Percentiles rank a stretch among this genome's conserved stretches.
These are phyloP conservation scores for Physeter macrocephalus DNA, from an alignment of 2,113 vertebrate genomes.

Conservation along the genomic window DNA sequence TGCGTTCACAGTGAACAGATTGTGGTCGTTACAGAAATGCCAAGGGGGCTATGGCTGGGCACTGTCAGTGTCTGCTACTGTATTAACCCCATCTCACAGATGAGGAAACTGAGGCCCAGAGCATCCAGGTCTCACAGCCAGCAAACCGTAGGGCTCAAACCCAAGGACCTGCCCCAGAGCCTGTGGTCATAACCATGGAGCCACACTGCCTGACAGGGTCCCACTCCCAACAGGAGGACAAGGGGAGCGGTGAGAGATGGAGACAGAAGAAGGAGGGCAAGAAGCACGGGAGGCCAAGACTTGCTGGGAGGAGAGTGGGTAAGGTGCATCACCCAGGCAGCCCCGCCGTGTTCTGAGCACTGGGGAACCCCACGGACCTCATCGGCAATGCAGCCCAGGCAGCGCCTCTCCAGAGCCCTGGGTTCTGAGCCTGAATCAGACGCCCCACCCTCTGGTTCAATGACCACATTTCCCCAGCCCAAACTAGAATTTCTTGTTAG, in stretches of 20 bases:
- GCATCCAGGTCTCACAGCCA: not conserved
- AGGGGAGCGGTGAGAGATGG: accelerated
- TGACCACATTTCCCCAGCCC: not conserved
- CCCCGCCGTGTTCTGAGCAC: accelerated
- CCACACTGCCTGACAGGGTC: accelerated
- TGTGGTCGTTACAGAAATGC: too few species aligned
- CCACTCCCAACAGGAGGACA: not conserved
- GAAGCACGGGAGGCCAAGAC: not conserved
- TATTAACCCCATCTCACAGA: not conserved
- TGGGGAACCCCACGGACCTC: not conserved
- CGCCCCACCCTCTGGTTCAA: not conserved
- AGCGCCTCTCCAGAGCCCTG: too few species aligned
- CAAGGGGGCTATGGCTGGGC: accelerated
- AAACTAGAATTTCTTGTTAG: not conserved
- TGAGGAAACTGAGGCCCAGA: not conserved
- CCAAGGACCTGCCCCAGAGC: not conserved
- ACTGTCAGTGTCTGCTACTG: not conserved
- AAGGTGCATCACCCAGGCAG: too few species aligned
- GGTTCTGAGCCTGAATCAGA: too few species aligned
- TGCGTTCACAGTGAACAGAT: not conserved
- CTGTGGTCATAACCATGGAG: accelerated
- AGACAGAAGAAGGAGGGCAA: not conserved
- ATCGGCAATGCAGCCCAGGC: not conserved
- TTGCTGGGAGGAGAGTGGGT: accelerated
- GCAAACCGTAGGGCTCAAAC: not conserved